Percentiles rank a stretch among this genome's conserved stretches.
phyloP scores from a whole-genome alignment of 2,888 invertebrate genomes.

The Andrena dorsata region DNA sequence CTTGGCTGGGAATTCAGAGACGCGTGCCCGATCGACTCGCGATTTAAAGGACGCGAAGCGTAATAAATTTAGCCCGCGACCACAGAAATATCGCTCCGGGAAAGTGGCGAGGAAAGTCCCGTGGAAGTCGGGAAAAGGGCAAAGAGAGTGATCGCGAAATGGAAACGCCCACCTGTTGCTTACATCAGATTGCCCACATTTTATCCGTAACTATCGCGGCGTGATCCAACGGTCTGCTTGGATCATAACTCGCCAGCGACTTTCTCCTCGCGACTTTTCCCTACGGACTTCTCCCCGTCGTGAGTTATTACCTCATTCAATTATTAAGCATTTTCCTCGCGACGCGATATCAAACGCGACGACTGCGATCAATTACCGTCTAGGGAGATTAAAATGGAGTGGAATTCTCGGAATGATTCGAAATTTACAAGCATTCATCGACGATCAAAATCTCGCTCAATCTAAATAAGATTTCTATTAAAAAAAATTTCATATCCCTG shows the following conservation, averaged over 20 bases:
- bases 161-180: conserved; percentile 78
- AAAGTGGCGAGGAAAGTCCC: not conserved
- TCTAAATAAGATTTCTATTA: not conserved
- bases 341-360: not conserved
- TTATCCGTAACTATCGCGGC: conserved; percentile 60
- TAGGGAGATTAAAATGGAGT: not conserved
- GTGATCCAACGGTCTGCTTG: conserved; percentile 46
- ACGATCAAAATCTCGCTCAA: not conserved
- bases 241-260: conserved; percentile 18
- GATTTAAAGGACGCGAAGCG: not conserved
- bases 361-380: not conserved
- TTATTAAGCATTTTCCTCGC: not conserved
- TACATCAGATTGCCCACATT: conserved; percentile 66
- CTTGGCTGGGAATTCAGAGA: too few species aligned
- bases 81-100: not conserved
- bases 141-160: conserved; percentile 34
- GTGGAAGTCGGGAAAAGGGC: conserved; percentile 13
- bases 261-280: conserved; percentile 27
- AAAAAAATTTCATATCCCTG: not conserved
- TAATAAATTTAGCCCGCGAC: not conserved
- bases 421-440: not conserved
- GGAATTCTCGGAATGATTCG: not conserved
- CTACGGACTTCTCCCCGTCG: not conserved
- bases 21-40: not conserved
- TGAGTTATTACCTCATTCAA: conserved; percentile 10